phyloP scores from a whole-genome alignment of 2,113 vertebrate species.

The Elgaria multicarinata region DNA sequence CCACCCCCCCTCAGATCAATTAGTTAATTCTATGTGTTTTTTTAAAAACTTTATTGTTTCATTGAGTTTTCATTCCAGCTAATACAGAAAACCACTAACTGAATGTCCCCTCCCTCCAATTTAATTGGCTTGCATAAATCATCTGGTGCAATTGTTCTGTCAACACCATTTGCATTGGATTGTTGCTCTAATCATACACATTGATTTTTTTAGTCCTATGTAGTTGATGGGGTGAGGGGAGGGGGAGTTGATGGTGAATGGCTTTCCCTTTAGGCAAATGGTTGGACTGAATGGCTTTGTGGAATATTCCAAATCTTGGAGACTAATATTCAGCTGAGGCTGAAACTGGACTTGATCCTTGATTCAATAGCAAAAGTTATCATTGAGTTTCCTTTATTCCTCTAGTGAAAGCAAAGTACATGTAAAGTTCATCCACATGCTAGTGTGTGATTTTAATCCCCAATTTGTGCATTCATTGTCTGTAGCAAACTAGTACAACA shows the following conservation, averaged over 20 bases:
- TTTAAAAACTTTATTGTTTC: too few relatives aligned
- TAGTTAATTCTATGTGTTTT: neutral
- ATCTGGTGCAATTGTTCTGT: neutral
- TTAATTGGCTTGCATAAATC: neutral
- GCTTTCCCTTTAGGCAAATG: neutral
- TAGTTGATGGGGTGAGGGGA: neutral
- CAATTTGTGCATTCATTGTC: constrained; percentile 29
- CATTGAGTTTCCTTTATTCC: constrained; percentile 11
- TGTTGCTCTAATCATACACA: neutral
- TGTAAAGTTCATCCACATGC: constrained; percentile 26
- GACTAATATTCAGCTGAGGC: neutral
- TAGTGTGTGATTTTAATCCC: constrained; percentile 17
- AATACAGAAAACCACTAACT: too few relatives aligned
- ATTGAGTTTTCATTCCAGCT: too few relatives aligned
- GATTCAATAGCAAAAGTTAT: neutral
- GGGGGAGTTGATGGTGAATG: neutral
- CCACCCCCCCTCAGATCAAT: too few relatives aligned
- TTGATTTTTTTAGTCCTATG: neutral
- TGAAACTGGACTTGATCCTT: neutral
- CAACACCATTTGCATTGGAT: neutral
- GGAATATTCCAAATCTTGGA: neutral
- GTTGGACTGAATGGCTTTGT: neutral
- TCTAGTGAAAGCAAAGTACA: constrained; percentile 11
- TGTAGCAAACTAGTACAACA: constrained; percentile 54
- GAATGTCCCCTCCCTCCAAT: neutral